Percentiles rank a stretch among this genome's conserved stretches.
Conservation (phyloP, 2,888 invertebrate genomes). For the Esperia sulphurella region DNA sequence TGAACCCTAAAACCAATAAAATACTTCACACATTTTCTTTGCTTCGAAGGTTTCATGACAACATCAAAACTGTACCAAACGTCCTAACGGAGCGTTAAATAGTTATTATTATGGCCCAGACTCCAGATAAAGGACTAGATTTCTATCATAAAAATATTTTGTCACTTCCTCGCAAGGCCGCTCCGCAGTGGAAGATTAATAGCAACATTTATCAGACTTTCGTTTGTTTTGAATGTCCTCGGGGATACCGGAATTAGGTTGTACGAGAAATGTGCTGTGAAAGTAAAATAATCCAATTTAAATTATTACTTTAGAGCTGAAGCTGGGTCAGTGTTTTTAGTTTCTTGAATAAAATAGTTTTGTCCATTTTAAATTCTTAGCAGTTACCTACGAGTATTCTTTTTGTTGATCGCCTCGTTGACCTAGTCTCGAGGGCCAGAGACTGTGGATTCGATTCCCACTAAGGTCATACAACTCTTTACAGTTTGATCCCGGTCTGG, state of each 20-base stretch:
- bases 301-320: constrained; percentile 37
- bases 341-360: constrained; percentile 1
- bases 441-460: too few species aligned
- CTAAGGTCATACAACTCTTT: too few species aligned
- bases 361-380: background rate
- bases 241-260: constrained; percentile 65
- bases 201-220: constrained; percentile 69
- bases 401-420: too few species aligned
- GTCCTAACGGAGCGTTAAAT: background rate
- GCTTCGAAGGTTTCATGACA: too few species aligned
- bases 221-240: constrained; percentile 69
- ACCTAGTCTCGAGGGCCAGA: too few species aligned
- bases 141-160: constrained; percentile 36
- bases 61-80: too few species aligned
- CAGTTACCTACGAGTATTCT: too few species aligned
- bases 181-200: constrained; percentile 55
- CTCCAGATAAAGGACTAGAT: constrained; percentile 24
- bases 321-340: constrained; percentile 13
- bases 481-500: too few species aligned
- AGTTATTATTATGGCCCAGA: constrained; percentile 32
- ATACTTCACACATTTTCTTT: too few species aligned
- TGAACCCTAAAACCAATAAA: too few species aligned
- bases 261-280: constrained; percentile 52
- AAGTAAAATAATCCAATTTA: constrained; percentile 62
- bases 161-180: constrained; percentile 42